Percentiles rank a stretch among this genome's conserved stretches.
Conservation (phyloP, 1,140 invertebrate species). For the Coelopa frigida region DNA sequence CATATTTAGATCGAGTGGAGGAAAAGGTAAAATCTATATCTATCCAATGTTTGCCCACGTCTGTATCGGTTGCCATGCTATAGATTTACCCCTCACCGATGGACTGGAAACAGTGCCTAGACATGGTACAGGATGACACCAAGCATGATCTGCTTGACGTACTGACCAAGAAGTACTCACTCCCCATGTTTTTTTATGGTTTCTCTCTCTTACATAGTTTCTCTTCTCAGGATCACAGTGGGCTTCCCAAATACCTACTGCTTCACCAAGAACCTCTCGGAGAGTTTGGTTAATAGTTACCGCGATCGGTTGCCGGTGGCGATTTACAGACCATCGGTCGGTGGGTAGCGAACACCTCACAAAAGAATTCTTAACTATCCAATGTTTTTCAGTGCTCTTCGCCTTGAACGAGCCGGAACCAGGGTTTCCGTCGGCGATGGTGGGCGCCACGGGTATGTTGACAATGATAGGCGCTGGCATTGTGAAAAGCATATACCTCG, state of each 20-base stretch:
- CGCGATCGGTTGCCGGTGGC: slow-evolving; percentile 63
- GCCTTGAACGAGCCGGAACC: slow-evolving; percentile 27
- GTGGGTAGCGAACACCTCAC: too few relatives aligned
- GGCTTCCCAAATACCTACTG: slow-evolving; percentile 79
- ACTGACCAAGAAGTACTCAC: slow-evolving; percentile 34
- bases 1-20: slow-evolving; percentile 59
- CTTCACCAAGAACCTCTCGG: slow-evolving; percentile 75
- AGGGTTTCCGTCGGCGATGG: slow-evolving; percentile 28
- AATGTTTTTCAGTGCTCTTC: slow-evolving; percentile 27
- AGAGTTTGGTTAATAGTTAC: slow-evolving; percentile 66
- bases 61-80: slow-evolving; percentile 72
- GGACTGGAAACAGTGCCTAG: slow-evolving; percentile 33
- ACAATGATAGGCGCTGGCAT: slow-evolving; percentile 28
- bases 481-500: slow-evolving; percentile 29
- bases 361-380: too few relatives aligned
- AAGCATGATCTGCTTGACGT: slow-evolving; percentile 21
- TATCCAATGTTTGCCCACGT: neutral
- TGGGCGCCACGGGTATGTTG: slow-evolving; percentile 37
- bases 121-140: slow-evolving; percentile 24
- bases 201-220: too few relatives aligned
- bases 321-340: slow-evolving; percentile 86
- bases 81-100: slow-evolving; percentile 31
- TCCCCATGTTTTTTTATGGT: too few relatives aligned
- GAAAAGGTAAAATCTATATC: slow-evolving; percentile 57
- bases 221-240: slow-evolving; percentile 49